These are phyloP conservation scores for Parthenolecanium corni DNA, from an alignment of 2,888 invertebrate genomes.

Conservation along the genomic window DNA sequence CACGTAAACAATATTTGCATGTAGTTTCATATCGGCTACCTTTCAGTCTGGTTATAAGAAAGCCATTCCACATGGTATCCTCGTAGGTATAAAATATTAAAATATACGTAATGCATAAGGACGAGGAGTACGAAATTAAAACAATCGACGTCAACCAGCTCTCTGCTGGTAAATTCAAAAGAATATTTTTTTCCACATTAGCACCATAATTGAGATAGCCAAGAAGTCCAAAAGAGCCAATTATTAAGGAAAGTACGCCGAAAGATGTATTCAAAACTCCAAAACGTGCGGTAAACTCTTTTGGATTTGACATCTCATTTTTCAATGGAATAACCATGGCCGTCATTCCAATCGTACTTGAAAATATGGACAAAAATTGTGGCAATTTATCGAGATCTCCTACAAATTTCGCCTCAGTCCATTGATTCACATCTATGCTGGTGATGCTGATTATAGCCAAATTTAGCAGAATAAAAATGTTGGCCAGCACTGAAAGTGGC, in stretches of 20 bases:
- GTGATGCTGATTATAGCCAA: neutral
- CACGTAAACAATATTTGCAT: neutral
- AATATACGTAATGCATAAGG: neutral
- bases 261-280: conserved; percentile 80
- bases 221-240: conserved; percentile 76
- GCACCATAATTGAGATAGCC: conserved; percentile 79
- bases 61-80: neutral
- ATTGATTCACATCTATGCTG: conserved; percentile 39
- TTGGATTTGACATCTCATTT: conserved; percentile 84
- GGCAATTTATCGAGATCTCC: conserved; percentile 51
- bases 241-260: conserved; percentile 64
- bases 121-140: neutral
- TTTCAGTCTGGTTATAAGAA: neutral
- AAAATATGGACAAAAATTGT: conserved; percentile 86
- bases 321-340: conserved; percentile 81
- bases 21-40: too few species aligned
- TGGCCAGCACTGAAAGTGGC: neutral
- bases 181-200: conserved; percentile 63
- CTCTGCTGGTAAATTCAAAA: conserved; percentile 60
- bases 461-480: neutral
- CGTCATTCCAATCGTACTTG: conserved; percentile 92
- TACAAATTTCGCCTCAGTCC: conserved; percentile 40
- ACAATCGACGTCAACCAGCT: neutral
- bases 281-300: conserved; percentile 59
- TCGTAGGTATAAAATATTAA: neutral